These are phyloP conservation scores for Propithecus perrieri DNA, from an alignment of 2,797 vertebrate species.

Conservation along the genomic window DNA sequence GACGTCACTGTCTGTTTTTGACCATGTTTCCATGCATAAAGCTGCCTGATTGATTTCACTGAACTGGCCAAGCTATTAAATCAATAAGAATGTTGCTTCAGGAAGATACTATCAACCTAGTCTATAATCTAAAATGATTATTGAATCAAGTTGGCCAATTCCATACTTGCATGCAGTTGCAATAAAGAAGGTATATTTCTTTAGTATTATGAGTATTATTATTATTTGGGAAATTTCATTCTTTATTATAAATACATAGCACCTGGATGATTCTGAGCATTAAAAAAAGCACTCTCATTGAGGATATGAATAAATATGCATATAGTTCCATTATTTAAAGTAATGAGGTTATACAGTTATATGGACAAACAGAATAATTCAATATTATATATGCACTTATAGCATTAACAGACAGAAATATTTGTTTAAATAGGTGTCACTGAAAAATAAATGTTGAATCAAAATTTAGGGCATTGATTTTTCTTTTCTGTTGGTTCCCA, in stretches of 20 bases:
- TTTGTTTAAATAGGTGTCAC: neutral
- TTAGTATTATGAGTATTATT: neutral
- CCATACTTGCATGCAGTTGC: neutral
- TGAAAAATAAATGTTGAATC: slow-evolving; percentile 38
- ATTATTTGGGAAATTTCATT: neutral
- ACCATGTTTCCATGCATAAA: neutral
- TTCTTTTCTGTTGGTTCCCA: neutral
- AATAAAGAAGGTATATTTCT: neutral
- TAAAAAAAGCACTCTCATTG: neutral
- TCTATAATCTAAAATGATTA: neutral
- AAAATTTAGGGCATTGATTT: neutral
- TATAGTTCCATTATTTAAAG: neutral
- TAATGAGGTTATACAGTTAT: neutral
- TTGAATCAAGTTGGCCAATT: neutral
- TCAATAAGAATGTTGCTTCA: slow-evolving; percentile 21
- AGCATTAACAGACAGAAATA: neutral
- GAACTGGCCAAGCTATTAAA: neutral
- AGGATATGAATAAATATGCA: neutral
- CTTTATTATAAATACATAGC: neutral
- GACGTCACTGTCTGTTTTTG: neutral
- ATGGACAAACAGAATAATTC: neutral
- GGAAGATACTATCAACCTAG: neutral
- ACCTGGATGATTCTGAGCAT: neutral
- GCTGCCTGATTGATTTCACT: neutral
- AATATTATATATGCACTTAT: neutral